Conservation (phyloP, 2,888 invertebrate genomes). For the Furcula furcula region DNA sequence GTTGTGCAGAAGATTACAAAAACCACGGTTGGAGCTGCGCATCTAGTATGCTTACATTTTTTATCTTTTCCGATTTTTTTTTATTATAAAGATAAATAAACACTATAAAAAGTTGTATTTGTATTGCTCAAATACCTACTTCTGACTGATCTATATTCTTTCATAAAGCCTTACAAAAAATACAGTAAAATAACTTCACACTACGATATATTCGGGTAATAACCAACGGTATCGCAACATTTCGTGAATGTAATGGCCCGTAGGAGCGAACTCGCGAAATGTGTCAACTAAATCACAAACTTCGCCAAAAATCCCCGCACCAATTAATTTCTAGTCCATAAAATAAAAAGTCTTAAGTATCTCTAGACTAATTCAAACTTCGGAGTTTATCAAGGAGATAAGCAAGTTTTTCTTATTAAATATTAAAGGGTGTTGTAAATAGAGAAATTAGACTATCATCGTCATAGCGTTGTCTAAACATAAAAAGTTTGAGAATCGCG, state of each 20-base stretch:
- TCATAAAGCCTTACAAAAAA: too few relatives aligned
- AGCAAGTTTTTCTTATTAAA: constrained; percentile 66
- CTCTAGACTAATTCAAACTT: constrained; percentile 44
- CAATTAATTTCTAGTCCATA: constrained; percentile 36
- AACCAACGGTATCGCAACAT: constrained; percentile 7
- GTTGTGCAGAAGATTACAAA: too few relatives aligned
- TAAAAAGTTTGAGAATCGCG: constrained; percentile 62
- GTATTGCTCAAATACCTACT: too few relatives aligned
- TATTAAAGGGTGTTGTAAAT: constrained; percentile 68
- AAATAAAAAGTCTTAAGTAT: constrained; percentile 29
- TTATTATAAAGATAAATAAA: too few relatives aligned
- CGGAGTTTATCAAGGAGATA: constrained; percentile 50
- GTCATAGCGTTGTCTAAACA: constrained; percentile 62
- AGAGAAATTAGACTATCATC: constrained; percentile 71
- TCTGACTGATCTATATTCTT: too few relatives aligned
- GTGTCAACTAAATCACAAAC: constrained; percentile 34
- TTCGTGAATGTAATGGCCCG: constrained; percentile 32
- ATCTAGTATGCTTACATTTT: too few relatives aligned
- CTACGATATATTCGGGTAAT: background rate
- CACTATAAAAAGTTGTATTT: too few relatives aligned
- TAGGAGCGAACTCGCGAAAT: constrained; percentile 24
- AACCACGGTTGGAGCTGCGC: too few relatives aligned
- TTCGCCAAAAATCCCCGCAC: constrained; percentile 25
- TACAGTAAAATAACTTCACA: background rate
- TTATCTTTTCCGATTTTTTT: too few relatives aligned